These are phyloP conservation scores for Minunthozetes semirufus DNA, from an alignment of 2,888 invertebrate species.

Conservation along the genomic window DNA sequence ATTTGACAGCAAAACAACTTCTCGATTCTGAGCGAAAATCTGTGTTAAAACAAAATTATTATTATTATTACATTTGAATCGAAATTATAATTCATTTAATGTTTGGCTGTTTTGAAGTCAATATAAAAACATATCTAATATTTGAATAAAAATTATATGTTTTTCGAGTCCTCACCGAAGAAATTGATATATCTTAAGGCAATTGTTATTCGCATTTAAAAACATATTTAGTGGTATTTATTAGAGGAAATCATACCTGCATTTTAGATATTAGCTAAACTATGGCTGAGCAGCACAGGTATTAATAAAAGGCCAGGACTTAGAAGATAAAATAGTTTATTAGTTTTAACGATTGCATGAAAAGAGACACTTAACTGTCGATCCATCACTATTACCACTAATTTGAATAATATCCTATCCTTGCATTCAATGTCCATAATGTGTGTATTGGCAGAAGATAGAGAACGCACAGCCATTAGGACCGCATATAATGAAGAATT, in stretches of 20 bases:
- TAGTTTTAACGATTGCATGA: constrained; percentile 4
- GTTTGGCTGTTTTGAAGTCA: background rate
- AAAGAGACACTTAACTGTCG: background rate
- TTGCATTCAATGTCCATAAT: no score
- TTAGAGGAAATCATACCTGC: constrained; percentile 5
- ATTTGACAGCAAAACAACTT: constrained; percentile 4
- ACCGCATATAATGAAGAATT: no score
- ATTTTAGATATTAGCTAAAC: background rate
- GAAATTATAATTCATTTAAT: no score
- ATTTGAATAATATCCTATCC: background rate
- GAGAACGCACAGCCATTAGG: no score
- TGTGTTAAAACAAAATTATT: background rate
- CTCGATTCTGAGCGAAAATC: background rate
- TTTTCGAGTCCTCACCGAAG: background rate
- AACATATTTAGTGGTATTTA: background rate
- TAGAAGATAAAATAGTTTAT: background rate
- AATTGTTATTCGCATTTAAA: background rate
- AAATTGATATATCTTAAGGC: background rate
- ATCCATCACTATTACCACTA: background rate
- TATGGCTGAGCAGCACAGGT: background rate
- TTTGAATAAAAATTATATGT: background rate
- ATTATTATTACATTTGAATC: no score
- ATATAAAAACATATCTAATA: no score
- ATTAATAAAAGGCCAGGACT: background rate
- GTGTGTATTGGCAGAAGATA: no score